phyloP scores from a whole-genome alignment of 2,113 vertebrate genomes.

The Manacus vitellinus region DNA sequence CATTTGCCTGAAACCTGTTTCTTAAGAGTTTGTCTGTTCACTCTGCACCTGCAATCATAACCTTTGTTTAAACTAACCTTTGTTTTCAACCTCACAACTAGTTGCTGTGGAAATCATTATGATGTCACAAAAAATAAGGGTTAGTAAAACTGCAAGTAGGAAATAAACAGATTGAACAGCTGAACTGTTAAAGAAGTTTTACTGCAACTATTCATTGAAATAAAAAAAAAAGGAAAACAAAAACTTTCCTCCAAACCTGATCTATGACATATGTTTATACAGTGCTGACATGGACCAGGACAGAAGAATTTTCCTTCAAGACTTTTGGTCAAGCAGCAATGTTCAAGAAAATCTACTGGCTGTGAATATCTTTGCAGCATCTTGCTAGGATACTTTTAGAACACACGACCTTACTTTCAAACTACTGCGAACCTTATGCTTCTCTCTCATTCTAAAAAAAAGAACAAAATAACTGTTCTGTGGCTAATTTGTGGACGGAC shows the following conservation, averaged over 20 bases:
- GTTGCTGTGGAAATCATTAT: conserved; percentile 27
- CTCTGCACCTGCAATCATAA: conserved; percentile 14
- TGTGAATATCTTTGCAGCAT: background rate
- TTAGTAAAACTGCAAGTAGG: background rate
- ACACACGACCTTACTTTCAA: background rate
- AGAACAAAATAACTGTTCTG: background rate
- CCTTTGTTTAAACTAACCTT: background rate
- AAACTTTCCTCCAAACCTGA: background rate
- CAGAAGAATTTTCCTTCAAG: background rate
- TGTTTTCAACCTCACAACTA: background rate
- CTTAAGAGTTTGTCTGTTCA: background rate
- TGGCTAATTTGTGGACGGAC: background rate
- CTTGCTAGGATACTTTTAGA: background rate
- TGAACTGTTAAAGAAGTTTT: background rate
- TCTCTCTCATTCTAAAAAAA: background rate
- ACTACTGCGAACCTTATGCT: background rate
- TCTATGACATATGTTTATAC: background rate
- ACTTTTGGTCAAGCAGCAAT: background rate
- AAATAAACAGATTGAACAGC: conserved; percentile 27
- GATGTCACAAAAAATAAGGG: background rate
- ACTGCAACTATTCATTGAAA: background rate
- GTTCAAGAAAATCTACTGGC: background rate
- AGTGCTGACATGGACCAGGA: background rate
- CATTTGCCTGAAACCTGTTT: background rate
- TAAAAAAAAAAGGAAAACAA: background rate